phyloP scores from a whole-genome alignment of 2,797 vertebrate species.

The Enteromius mattozi region DNA sequence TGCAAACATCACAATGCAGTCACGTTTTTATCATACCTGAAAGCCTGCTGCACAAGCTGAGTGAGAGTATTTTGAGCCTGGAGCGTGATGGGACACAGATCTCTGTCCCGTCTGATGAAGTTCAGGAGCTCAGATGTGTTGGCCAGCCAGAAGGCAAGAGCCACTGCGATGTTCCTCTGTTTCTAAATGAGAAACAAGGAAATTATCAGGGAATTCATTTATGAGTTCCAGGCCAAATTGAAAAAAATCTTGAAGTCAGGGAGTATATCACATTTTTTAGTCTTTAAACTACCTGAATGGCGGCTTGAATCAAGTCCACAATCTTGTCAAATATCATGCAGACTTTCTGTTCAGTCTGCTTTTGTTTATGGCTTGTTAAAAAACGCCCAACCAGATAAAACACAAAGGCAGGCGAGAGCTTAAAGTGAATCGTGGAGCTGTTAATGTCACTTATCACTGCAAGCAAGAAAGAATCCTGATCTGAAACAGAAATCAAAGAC shows the following conservation, averaged over 20 bases:
- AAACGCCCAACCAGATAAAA: constrained; percentile 87
- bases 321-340: constrained; percentile 85
- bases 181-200: constrained; percentile 77
- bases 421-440: constrained; percentile 92
- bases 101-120: constrained; percentile 89
- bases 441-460: constrained; percentile 92
- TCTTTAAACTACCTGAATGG: constrained; percentile 86
- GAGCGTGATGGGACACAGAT: constrained; percentile 84
- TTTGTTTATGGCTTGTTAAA: constrained; percentile 78
- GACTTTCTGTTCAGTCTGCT: constrained; percentile 76
- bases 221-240: background rate
- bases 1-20: background rate
- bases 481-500: constrained; percentile 67
- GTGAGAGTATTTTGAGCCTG: constrained; percentile 88
- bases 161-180: constrained; percentile 86
- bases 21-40: constrained; percentile 79
- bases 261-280: background rate
- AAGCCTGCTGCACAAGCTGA: constrained; percentile 87
- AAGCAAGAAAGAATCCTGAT: constrained; percentile 88
- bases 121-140: constrained; percentile 92
- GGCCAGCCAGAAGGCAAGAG: constrained; percentile 94
- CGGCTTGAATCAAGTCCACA: constrained; percentile 87
- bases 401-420: constrained; percentile 88
- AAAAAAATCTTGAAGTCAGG: background rate
- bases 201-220: background rate